Conservation (phyloP, 1,140 invertebrate species). For the Drosophila dunni region DNA sequence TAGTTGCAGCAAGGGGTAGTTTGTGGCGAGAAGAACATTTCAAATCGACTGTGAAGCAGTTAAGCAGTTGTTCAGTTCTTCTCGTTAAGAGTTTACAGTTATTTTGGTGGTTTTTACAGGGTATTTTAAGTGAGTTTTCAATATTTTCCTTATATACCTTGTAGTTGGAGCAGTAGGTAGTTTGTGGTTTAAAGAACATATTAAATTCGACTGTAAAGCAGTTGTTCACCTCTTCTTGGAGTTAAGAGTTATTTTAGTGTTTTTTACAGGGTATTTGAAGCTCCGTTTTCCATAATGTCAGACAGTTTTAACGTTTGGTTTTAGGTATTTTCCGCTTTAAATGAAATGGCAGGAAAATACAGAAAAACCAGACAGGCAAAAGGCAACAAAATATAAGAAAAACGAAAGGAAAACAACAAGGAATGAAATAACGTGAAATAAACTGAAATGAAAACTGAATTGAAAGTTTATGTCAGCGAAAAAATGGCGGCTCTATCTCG, state of each 20-base stretch:
- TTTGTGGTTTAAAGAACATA: not conserved
- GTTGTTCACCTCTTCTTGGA: too few relatives aligned
- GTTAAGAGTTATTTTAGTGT: not conserved
- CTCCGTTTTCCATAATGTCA: not conserved
- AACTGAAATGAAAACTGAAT: conserved; percentile 71
- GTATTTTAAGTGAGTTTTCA: too few relatives aligned
- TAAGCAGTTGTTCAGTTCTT: too few relatives aligned
- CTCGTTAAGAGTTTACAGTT: not conserved
- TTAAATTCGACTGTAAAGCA: too few relatives aligned
- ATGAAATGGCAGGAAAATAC: conserved; percentile 7
- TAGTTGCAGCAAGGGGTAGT: not conserved
- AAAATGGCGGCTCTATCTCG: conserved; percentile 51
- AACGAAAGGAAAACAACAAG: conserved; percentile 1
- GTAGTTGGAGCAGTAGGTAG: not conserved
- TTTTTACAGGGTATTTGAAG: not conserved
- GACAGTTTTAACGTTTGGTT: not conserved
- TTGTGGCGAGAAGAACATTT: not conserved
- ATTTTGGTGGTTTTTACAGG: not conserved
- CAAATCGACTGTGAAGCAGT: too few relatives aligned
- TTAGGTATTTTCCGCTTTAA: conserved; percentile 18
- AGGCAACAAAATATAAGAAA: conserved; percentile 9
- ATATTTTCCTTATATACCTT: conserved; percentile 6
- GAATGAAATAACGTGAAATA: conserved; percentile 59
- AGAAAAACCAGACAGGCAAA: not conserved
- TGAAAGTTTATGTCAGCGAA: conserved; percentile 77